Evolutionary conservation across 2,113 vertebrate genomes (phyloP), one percentile per base, ranked within the genome.

Genomic region (Syngnathus typhle): DNA sequence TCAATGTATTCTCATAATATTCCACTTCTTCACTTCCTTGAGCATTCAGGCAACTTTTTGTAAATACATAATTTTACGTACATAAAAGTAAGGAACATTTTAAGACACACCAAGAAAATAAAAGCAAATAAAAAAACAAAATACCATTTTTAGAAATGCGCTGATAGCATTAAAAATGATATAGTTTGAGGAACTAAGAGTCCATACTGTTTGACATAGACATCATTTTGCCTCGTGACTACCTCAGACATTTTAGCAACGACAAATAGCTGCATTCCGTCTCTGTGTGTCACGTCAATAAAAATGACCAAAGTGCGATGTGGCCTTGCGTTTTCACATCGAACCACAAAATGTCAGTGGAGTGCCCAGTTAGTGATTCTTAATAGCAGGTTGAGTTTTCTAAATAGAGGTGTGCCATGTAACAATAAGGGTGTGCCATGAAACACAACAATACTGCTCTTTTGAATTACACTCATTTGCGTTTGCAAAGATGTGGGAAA

Each of bases 361-460:
- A 61, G 39, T 41, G n/a, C n/a, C 37, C 59, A 60, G 59, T 7
- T 21, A n/a, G 16, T 21, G 59, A 39, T 61, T 43, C 38, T 23
- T 16, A 61, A 61, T 43, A 11, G 3, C 39, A 43, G 10, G 9
- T 10, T 43, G 38, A 38, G n/a, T 56, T 56, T 56, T 32, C 13
- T 56, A n/a, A 61, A 61, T 61, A 61, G 19, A 21, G 60, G 60
- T 43, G 60, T 23, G 60, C 16, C 38, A 43, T 61, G 5, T 27
- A 56, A 41, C 39, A 61, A 61, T 61, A 43, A 5, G 19, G 60
- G 39, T 43, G 38, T 61, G 60, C 21, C 38, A 23, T 15, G 39
- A 12, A 61, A 39, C 60, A 38, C 41, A 6, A 38, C 16, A 41
- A 11, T 10, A 6, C 38, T 41, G 37, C 9, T 38, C 19, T 60